phyloP scores from a whole-genome alignment of 2,113 vertebrate species.

The Poeciliopsis turrubarensis region DNA sequence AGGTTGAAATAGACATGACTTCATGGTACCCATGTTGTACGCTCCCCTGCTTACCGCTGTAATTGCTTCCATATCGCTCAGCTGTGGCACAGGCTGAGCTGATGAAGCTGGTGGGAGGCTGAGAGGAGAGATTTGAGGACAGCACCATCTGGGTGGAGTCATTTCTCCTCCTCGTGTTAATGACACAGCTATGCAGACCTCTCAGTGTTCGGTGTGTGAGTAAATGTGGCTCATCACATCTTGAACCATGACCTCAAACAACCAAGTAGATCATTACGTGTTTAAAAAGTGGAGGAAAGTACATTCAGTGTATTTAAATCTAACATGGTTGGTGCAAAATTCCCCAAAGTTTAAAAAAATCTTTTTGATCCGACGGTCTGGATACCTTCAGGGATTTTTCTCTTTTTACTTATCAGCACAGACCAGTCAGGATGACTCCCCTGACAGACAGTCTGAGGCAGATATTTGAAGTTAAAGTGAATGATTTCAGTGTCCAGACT shows the following conservation, averaged over 20 bases:
- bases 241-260: constrained; percentile 43
- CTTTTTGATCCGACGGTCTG: constrained; percentile 33
- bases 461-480: constrained; percentile 16
- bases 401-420: constrained; percentile 28
- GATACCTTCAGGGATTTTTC: constrained; percentile 18
- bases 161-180: constrained; percentile 39
- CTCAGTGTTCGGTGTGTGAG: constrained; percentile 46
- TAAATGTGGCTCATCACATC: constrained; percentile 38
- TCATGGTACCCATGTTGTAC: constrained; percentile 46
- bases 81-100: constrained; percentile 54
- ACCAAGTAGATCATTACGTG: constrained; percentile 47
- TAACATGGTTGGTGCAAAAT: neutral
- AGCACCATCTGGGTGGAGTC: constrained; percentile 59
- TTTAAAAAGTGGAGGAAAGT: constrained; percentile 36
- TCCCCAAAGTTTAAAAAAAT: constrained; percentile 31
- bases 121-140: constrained; percentile 44
- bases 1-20: constrained; percentile 29
- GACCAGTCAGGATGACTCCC: constrained; percentile 20
- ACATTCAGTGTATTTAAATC: constrained; percentile 13
- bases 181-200: constrained; percentile 47
- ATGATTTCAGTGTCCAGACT: constrained; percentile 37
- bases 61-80: constrained; percentile 79
- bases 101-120: constrained; percentile 65
- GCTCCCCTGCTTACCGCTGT: constrained; percentile 50
- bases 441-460: constrained; percentile 11